phyloP scores from a whole-genome alignment of 2,113 vertebrate species.

The Arenaria interpres region DNA sequence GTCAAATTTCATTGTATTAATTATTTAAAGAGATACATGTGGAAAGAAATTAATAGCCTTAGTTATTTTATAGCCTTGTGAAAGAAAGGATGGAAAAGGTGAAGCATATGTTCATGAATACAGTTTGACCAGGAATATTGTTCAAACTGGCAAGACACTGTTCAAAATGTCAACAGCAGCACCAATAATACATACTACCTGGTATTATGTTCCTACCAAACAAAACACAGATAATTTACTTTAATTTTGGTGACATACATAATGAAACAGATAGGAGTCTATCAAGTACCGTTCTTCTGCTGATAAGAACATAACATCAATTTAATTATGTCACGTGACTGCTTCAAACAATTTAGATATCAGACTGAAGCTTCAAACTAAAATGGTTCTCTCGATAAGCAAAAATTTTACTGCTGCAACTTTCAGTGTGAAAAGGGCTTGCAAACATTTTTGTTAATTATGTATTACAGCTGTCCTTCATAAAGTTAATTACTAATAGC shows the following conservation, averaged over 20 bases:
- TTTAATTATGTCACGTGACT: constrained; percentile 56
- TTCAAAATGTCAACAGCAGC: background rate
- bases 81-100: background rate
- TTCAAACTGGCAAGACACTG: background rate
- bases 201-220: background rate
- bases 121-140: background rate
- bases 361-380: constrained; percentile 55
- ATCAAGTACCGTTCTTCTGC: background rate
- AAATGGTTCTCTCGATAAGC: constrained; percentile 70
- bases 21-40: constrained; percentile 45
- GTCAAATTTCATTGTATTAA: constrained; percentile 48
- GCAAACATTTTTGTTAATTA: constrained; percentile 99
- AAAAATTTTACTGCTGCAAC: constrained; percentile 80
- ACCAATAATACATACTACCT: background rate
- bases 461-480: constrained; percentile 99
- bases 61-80: constrained; percentile 20
- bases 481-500: constrained; percentile 99
- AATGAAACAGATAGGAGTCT: constrained; percentile 39
- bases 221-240: constrained; percentile 23
- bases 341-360: constrained; percentile 66
- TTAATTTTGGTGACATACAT: background rate
- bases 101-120: background rate
- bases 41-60: constrained; percentile 42
- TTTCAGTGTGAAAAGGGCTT: constrained; percentile 86
- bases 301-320: constrained; percentile 17